Conservation (phyloP, 2,113 vertebrate genomes). For the Saccopteryx leptura region DNA sequence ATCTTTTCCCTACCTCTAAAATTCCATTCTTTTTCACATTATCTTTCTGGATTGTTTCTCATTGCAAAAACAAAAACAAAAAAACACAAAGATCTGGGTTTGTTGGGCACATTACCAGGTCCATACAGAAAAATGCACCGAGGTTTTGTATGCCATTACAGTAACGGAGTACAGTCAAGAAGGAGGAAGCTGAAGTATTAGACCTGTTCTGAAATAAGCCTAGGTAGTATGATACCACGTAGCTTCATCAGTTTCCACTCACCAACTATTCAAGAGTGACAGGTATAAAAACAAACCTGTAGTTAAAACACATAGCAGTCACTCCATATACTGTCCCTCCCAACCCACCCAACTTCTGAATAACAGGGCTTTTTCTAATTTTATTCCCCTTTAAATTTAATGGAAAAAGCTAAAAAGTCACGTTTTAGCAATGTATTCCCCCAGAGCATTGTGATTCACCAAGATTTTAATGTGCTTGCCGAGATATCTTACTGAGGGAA, state of each 20-base stretch:
- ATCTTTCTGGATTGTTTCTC: constrained; percentile 74
- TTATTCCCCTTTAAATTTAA: constrained; percentile 50
- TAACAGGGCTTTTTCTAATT: constrained; percentile 62
- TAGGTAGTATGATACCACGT: constrained; percentile 12
- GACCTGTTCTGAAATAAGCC: constrained; percentile 60
- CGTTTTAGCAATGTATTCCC: constrained; percentile 27
- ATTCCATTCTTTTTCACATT: constrained; percentile 75
- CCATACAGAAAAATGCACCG: constrained; percentile 58
- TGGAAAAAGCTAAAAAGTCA: neutral
- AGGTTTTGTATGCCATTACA: constrained; percentile 70
- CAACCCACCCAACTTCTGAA: neutral
- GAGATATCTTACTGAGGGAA: constrained; percentile 63
- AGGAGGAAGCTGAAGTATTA: constrained; percentile 38
- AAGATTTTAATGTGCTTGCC: constrained; percentile 47
- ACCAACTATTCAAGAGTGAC: neutral
- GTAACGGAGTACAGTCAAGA: constrained; percentile 78
- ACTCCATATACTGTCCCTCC: neutral
- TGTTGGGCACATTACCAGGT: constrained; percentile 81
- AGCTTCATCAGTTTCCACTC: neutral
- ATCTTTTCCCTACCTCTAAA: constrained; percentile 45
- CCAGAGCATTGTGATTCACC: constrained; percentile 22
- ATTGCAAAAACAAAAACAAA: constrained; percentile 58
- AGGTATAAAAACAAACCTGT: constrained; percentile 45
- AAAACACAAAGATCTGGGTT: constrained; percentile 71
- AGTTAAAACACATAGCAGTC: constrained; percentile 41